Percentiles rank a stretch among this genome's conserved stretches.
These are phyloP conservation scores for Drosophila elegans DNA, from an alignment of 1,140 invertebrate genomes.

Conservation along the genomic window DNA sequence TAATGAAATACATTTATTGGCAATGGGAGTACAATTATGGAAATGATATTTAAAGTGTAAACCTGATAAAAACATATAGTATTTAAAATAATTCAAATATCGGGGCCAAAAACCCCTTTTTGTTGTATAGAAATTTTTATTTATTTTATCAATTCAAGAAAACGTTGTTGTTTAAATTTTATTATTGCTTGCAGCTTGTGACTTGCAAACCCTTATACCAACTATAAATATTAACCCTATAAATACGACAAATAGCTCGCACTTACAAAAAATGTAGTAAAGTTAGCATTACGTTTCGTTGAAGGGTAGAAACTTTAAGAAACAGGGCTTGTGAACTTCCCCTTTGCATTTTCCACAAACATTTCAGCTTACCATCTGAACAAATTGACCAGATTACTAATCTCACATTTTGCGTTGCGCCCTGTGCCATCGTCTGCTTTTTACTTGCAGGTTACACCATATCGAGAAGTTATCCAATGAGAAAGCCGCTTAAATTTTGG, in stretches of 20 bases:
- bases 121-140: background rate
- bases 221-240: conserved; percentile 51
- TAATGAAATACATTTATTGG: background rate
- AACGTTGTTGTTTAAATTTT: background rate
- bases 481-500: conserved; percentile 85
- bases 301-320: conserved; percentile 1
- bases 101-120: no score
- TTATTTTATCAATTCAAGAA: background rate
- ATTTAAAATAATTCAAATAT: background rate
- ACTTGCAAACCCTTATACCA: conserved; percentile 11
- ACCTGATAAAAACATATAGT: no score
- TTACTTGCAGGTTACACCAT: conserved; percentile 84
- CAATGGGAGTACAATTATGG: background rate
- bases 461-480: conserved; percentile 85
- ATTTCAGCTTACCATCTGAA: conserved; percentile 42
- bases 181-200: conserved; percentile 46
- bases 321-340: conserved; percentile 21
- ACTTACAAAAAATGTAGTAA: background rate
- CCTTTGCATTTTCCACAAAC: conserved; percentile 11
- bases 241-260: conserved; percentile 5
- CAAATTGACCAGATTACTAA: conserved; percentile 70
- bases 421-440: conserved; percentile 66
- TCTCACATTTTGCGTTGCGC: conserved; percentile 71
- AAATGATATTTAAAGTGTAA: no score
- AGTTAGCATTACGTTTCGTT: background rate